These are phyloP conservation scores for Drosophila algonquin DNA, from an alignment of 2,888 invertebrate species.

Conservation along the genomic window DNA sequence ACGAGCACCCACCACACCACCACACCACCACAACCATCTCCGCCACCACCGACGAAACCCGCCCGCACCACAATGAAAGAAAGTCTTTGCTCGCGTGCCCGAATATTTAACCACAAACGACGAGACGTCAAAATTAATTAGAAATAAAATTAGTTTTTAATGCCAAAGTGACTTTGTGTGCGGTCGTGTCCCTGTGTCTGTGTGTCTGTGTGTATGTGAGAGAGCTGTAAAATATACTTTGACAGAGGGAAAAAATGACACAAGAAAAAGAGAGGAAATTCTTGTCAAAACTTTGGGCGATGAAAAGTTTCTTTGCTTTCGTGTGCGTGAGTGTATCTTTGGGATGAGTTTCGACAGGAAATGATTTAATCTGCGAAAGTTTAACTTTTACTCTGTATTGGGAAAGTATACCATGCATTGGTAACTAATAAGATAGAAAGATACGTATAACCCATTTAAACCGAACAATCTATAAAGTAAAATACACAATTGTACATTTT, in stretches of 20 bases:
- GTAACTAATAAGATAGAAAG: slow-evolving; percentile 30
- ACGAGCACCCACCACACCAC: slow-evolving; percentile 11
- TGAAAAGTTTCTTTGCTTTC: slow-evolving; percentile 56
- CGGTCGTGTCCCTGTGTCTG: slow-evolving; percentile 27
- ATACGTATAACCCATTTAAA: slow-evolving; percentile 14
- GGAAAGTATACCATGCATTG: slow-evolving; percentile 16
- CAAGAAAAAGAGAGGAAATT: slow-evolving; percentile 38
- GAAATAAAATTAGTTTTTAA: slow-evolving; percentile 80
- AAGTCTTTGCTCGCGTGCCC: slow-evolving; percentile 70
- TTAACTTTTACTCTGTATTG: slow-evolving; percentile 40
- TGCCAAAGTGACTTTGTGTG: slow-evolving; percentile 53
- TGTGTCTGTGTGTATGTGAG: slow-evolving; percentile 23
- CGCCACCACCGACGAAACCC: background rate
- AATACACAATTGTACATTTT: background rate
- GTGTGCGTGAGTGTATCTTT: slow-evolving; percentile 29
- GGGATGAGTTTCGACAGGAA: slow-evolving; percentile 48
- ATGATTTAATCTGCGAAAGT: slow-evolving; percentile 70
- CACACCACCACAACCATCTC: background rate
- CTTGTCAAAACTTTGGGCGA: slow-evolving; percentile 61
- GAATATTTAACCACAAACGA: slow-evolving; percentile 78
- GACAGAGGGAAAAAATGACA: slow-evolving; percentile 21
- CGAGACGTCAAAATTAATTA: slow-evolving; percentile 79
- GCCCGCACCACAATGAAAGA: slow-evolving; percentile 45
- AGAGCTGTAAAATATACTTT: slow-evolving; percentile 61
- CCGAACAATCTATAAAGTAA: background rate